Evolutionary conservation across 2,797 vertebrate species (phyloP).

Genomic region (Anguilla marmorata): DNA sequence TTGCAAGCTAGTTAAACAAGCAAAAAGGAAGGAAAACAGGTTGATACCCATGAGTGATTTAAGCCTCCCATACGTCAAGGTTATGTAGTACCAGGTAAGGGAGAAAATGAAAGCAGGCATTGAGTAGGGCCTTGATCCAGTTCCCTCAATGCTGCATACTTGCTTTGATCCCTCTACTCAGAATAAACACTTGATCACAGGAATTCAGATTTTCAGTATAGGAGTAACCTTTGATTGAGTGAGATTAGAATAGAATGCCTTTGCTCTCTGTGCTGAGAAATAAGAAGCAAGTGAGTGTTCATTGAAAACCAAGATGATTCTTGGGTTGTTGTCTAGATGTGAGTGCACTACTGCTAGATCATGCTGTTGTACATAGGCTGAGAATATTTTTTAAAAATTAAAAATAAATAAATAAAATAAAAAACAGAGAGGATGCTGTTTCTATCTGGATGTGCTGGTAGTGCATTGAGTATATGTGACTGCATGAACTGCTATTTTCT

Average conservation of each 20-base stretch:
- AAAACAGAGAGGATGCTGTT: too few species aligned
- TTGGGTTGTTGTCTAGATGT: neutral
- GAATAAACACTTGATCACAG: neutral
- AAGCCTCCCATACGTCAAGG: neutral
- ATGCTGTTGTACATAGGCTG: too few species aligned
- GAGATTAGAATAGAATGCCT: neutral
- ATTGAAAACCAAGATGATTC: neutral
- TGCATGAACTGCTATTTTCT: too few species aligned
- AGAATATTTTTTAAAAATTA: too few species aligned
- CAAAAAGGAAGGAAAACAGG: neutral
- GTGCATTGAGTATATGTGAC: too few species aligned
- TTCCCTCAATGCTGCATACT: neutral
- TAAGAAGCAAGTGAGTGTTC: conserved; percentile 8
- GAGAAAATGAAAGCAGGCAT: neutral
- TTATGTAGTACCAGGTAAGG: neutral
- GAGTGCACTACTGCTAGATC: too few species aligned
- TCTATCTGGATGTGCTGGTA: too few species aligned
- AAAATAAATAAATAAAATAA: too few species aligned
- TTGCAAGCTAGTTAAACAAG: neutral
- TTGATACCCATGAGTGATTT: neutral
- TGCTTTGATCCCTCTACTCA: neutral
- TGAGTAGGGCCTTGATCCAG: neutral
- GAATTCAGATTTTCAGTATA: neutral
- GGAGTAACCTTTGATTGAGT: too few species aligned
- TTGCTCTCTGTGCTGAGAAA: neutral